Conservation (phyloP, 2,113 vertebrate species). For the Anthoscopus minutus region DNA sequence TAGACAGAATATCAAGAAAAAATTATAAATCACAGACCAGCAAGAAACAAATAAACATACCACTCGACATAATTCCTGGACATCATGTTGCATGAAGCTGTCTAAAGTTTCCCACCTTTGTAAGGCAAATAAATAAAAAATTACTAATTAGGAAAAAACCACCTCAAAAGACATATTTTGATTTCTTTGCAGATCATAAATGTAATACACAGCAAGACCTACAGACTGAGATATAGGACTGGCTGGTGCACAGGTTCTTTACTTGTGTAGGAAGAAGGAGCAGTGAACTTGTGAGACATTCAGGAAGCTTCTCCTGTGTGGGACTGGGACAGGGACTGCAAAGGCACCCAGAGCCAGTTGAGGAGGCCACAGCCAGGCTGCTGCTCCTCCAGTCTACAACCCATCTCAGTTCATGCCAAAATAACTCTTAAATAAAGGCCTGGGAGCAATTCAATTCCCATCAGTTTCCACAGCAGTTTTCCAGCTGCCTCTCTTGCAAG, state of each 20-base stretch:
- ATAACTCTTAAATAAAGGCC: background rate
- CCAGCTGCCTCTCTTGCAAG: background rate
- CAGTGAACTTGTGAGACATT: background rate
- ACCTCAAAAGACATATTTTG: background rate
- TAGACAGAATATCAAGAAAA: background rate
- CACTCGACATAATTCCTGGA: constrained; percentile 97
- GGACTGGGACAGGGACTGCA: background rate
- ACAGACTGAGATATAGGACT: background rate
- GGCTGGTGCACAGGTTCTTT: background rate
- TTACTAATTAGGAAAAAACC: background rate
- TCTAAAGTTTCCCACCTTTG: constrained; percentile 97
- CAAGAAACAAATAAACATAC: constrained; percentile 74
- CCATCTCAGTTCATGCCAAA: background rate
- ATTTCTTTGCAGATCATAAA: background rate
- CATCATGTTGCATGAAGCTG: constrained; percentile 99
- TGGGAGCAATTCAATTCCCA: background rate
- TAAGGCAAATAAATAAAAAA: background rate
- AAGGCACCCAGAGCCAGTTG: background rate
- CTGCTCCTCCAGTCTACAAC: background rate
- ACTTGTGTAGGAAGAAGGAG: background rate
- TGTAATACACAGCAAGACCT: background rate
- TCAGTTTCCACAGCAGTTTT: background rate
- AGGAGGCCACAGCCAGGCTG: background rate
- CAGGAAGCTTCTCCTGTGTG: background rate
- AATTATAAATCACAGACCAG: background rate